phyloP scores from a whole-genome alignment of 2,797 vertebrate species.

The Paguma larvata region DNA sequence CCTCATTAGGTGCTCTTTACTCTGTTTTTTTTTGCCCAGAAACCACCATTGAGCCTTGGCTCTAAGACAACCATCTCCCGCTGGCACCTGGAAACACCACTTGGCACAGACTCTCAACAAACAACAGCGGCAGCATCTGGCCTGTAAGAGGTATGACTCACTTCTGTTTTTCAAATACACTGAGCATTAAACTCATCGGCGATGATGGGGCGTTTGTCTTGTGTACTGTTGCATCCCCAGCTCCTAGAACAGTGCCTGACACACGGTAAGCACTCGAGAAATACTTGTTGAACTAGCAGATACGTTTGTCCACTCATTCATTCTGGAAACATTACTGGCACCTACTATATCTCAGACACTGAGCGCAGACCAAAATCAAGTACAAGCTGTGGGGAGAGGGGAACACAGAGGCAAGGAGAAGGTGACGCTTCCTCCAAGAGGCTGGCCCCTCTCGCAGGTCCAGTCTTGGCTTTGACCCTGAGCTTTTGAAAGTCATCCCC shows the following conservation, averaged over 20 bases:
- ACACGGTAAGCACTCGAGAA: neutral
- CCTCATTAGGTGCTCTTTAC: neutral
- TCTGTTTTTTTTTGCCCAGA: neutral
- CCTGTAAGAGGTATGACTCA: neutral
- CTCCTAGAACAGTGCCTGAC: neutral
- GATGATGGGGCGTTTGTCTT: neutral
- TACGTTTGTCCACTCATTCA: neutral
- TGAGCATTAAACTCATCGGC: neutral
- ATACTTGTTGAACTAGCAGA: neutral
- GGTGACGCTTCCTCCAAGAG: neutral
- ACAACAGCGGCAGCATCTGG: neutral
- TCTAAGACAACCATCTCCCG: neutral
- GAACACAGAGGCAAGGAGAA: neutral
- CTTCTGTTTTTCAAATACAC: neutral
- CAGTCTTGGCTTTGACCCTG: neutral
- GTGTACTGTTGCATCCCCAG: neutral
- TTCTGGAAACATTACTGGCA: neutral
- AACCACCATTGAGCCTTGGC: neutral
- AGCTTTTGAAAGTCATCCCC: neutral
- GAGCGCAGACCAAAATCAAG: neutral
- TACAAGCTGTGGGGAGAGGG: fast-evolving
- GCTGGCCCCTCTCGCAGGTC: neutral
- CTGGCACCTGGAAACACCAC: neutral
- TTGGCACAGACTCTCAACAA: neutral
- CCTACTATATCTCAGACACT: neutral